Evolutionary conservation across 2,888 invertebrate species (phyloP).

Genomic region (Athalia circularis): DNA sequence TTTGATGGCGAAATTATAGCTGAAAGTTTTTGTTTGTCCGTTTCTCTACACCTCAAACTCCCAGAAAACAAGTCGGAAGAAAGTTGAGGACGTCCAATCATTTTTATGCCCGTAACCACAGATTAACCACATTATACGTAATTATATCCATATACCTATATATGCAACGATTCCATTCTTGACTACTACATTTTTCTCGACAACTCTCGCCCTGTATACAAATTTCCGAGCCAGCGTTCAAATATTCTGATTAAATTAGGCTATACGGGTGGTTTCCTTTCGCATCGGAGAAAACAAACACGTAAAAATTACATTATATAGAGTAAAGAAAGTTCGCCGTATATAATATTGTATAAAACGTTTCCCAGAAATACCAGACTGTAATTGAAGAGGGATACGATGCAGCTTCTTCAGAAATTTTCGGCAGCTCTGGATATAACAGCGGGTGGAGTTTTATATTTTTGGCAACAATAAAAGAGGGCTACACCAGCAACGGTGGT

Average conservation of each 20-base stretch:
- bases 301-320: constrained; percentile 27
- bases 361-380: not conserved
- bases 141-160: not conserved
- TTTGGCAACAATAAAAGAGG: constrained; percentile 28
- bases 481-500: constrained; percentile 2
- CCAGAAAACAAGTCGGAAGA: not conserved
- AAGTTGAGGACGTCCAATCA: constrained; percentile 18
- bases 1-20: constrained; percentile 57
- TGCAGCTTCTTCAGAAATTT: not conserved
- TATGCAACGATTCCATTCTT: not conserved
- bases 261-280: not conserved
- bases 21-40: constrained; percentile 60
- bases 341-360: constrained; percentile 31
- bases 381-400: constrained; percentile 23
- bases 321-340: constrained; percentile 27
- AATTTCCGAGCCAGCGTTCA: not conserved
- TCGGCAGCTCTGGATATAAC: not conserved
- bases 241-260: constrained; percentile 23
- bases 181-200: not conserved
- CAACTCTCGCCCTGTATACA: not conserved
- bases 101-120: constrained; percentile 13
- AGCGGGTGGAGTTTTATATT: not conserved
- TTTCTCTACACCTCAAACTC: constrained; percentile 54
- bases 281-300: constrained; percentile 29
- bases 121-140: constrained; percentile 23